Evolutionary conservation across 2,113 vertebrate species (phyloP).

Genomic region (Sialia sialis): DNA sequence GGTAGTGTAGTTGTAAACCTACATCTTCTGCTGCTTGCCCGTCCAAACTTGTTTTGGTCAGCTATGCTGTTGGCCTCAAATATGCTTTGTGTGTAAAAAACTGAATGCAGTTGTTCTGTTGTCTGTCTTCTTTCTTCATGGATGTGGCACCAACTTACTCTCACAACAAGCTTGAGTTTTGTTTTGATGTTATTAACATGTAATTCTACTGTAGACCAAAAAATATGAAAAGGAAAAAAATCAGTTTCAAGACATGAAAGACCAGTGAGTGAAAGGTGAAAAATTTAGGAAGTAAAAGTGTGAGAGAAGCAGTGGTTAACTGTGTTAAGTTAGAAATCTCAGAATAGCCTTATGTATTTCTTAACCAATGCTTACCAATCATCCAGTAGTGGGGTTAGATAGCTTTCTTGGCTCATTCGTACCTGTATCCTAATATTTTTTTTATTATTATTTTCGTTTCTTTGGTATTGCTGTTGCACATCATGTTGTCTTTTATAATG

Average conservation of each 20-base stretch:
- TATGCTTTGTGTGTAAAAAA: conserved; percentile 65
- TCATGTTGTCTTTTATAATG: conserved; percentile 73
- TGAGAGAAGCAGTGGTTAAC: conserved; percentile 71
- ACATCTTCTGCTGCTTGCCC: conserved; percentile 30
- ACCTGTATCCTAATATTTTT: conserved; percentile 48
- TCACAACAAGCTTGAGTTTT: conserved; percentile 53
- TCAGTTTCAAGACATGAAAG: conserved; percentile 67
- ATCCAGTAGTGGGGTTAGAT: conserved; percentile 65
- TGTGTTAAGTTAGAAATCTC: conserved; percentile 71
- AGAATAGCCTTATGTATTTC: conserved; percentile 77
- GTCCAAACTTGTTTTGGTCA: conserved; percentile 48
- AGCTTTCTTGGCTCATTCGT: conserved; percentile 70
- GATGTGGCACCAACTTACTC: conserved; percentile 70
- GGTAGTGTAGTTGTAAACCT: conserved; percentile 47
- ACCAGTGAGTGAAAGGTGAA: conserved; percentile 69
- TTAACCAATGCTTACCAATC: conserved; percentile 78
- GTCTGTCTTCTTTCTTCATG: conserved; percentile 62
- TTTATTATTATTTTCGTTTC: conserved; percentile 54
- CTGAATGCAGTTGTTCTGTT: conserved; percentile 55
- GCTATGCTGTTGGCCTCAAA: conserved; percentile 40
- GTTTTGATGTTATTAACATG: conserved; percentile 73
- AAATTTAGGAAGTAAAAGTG: conserved; percentile 53
- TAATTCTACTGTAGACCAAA: conserved; percentile 86
- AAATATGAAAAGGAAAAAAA: conserved; percentile 68
- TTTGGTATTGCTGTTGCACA: conserved; percentile 77